Evolutionary conservation across 1,140 invertebrate species (phyloP).

Genomic region (Lepidurus packardi): DNA sequence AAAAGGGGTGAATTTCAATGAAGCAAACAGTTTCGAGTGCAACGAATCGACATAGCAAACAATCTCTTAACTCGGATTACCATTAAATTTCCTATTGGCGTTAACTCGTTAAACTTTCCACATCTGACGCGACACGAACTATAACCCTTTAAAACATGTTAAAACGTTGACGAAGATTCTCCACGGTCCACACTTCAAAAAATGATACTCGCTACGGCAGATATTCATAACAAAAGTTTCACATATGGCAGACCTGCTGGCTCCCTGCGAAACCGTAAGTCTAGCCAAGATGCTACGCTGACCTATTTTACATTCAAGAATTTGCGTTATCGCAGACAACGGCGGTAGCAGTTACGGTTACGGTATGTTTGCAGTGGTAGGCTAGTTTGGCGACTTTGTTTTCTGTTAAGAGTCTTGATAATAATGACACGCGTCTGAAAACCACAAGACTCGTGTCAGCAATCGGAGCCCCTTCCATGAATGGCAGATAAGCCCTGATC

Average conservation of each 20-base stretch:
- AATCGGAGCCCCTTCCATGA: not conserved
- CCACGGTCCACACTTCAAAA: not conserved
- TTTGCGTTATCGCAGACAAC: not conserved
- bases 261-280: not conserved
- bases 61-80: constrained; percentile 19
- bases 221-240: too few species aligned
- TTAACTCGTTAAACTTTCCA: not conserved
- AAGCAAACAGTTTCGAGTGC: constrained; percentile 9
- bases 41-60: constrained; percentile 19
- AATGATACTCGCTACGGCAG: too few species aligned
- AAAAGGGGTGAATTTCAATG: not conserved
- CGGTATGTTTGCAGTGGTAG: not conserved
- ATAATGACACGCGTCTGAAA: not conserved
- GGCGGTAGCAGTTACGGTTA: not conserved
- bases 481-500: constrained; percentile 5
- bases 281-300: not conserved
- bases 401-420: not conserved
- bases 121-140: not conserved
- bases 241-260: too few species aligned
- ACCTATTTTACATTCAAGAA: not conserved
- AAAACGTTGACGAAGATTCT: not conserved
- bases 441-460: constrained; percentile 13
- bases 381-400: not conserved
- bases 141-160: not conserved
- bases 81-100: not conserved